These are phyloP conservation scores for Agrotis clavis DNA, from an alignment of 2,888 invertebrate genomes.

Conservation along the genomic window DNA sequence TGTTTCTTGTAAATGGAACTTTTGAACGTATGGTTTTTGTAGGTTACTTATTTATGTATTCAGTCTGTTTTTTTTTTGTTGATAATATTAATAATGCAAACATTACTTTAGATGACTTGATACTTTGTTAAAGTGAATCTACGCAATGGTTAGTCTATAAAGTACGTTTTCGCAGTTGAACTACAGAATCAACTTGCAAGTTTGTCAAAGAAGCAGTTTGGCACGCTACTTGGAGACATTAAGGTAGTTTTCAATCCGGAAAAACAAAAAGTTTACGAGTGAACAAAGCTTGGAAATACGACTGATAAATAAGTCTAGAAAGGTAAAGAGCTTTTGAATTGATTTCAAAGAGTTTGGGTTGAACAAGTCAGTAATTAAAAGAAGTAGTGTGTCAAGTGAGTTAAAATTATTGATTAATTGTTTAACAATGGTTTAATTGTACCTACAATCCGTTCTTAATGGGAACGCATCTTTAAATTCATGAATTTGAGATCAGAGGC, in stretches of 20 bases:
- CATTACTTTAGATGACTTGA: no score
- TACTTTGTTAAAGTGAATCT: neutral
- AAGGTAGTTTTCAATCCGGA: neutral
- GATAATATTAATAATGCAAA: neutral
- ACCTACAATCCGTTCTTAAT: no score
- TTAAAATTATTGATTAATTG: no score
- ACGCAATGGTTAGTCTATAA: neutral
- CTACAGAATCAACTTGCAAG: neutral
- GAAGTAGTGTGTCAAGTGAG: neutral
- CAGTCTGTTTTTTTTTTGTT: neutral
- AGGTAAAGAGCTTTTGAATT: neutral
- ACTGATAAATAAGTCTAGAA: neutral
- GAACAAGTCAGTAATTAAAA: neutral
- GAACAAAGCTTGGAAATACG: neutral
- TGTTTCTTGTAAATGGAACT: constrained; percentile 35
- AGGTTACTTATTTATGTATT: neutral
- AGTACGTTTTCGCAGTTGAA: neutral
- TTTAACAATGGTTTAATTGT: no score
- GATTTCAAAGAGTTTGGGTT: neutral
- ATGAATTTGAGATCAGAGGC: no score
- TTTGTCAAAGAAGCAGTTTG: constrained; percentile 7
- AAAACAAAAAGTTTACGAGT: neutral
- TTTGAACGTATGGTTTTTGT: constrained; percentile 27
- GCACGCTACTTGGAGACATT: neutral
- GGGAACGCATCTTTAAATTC: no score